A percentile compares a stretch with the other conserved stretches of the same genome.
Conservation (phyloP, 2,888 invertebrate species). For the Pinctada fucata region DNA sequence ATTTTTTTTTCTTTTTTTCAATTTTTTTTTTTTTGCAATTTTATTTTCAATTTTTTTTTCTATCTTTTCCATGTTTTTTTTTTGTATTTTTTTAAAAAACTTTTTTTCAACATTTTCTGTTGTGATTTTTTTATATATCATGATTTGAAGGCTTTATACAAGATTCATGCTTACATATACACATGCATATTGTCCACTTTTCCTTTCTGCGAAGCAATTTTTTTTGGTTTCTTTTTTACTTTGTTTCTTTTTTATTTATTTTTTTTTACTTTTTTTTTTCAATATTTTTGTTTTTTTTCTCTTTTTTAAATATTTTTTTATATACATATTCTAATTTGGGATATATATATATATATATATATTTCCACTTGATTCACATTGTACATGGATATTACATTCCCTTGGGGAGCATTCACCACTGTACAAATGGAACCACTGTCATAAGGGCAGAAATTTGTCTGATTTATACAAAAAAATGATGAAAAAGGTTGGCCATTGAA, state of each 20-base stretch:
- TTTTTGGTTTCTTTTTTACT: conserved; percentile 8
- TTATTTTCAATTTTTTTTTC: conserved; percentile 14
- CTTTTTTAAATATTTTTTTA: conserved; percentile 11
- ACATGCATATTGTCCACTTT: neutral
- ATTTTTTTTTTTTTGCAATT: neutral
- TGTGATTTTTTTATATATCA: conserved; percentile 4
- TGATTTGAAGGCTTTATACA: neutral
- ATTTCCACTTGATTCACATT: neutral
- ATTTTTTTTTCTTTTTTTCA: neutral
- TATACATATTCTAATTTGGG: neutral
- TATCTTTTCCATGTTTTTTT: neutral
- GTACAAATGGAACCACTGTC: conserved; percentile 11
- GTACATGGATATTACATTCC: no score
- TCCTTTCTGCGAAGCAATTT: neutral
- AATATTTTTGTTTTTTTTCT: conserved; percentile 4
- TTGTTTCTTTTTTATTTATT: conserved; percentile 5
- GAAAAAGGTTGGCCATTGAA: neutral
- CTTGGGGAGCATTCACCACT: neutral
- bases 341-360: neutral
- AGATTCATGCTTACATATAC: conserved; percentile 1
- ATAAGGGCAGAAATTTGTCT: neutral
- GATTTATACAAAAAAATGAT: no score
- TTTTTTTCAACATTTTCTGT: neutral
- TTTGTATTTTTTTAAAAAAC: neutral
- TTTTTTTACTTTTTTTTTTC: conserved; percentile 1